Evolutionary conservation across 2,113 vertebrate genomes (phyloP), one percentile per base, ranked within the genome.

Genomic region (Pyrgilauda ruficollis): DNA sequence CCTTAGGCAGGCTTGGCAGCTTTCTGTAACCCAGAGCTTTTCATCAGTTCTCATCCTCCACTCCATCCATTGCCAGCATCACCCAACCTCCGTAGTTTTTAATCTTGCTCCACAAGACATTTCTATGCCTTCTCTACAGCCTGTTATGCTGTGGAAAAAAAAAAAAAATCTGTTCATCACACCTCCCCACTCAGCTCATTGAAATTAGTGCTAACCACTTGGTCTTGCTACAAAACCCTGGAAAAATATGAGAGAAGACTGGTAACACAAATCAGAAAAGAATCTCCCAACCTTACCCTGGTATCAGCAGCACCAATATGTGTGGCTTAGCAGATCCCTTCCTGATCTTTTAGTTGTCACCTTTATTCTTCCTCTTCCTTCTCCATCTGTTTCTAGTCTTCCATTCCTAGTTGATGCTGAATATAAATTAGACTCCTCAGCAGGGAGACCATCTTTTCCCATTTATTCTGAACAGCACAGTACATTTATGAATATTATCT

Each of bases 321-420:
- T 80, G 56, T 77, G 61, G 33, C 56, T 93, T 63, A 92, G 76
- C 88, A 93, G 69, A 88, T 93, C 85, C 39, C 64, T 95, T 80
- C 44, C 12, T 52, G 79, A 89, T 94, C 85, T 94, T 93, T 75
- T 30, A 81, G 73, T 33, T 68, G 49, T 75, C 90, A 90, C 83
- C 83, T 88, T 90, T 69, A 55, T 90, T 80, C 77, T 72, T 94
- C 56, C 52, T 90, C 62, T 90, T 80, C 64, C 73, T 89, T 95
- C 53, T 74, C 94, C 94, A 92, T 96, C 92, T 97, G 93, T 88
- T 95, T 94, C 72, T 84, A 61, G 76, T 80, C 80, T 79, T 90
- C 28, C 41, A 59, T 74, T 90, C 49, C 61, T 56, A 46, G 43
- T n/a, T 90, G 63, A 59, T 93, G 79, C 59, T 88, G 92, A 94